Evolutionary conservation across 2,888 invertebrate genomes (phyloP).

Genomic region (Heliconius charithonia): DNA sequence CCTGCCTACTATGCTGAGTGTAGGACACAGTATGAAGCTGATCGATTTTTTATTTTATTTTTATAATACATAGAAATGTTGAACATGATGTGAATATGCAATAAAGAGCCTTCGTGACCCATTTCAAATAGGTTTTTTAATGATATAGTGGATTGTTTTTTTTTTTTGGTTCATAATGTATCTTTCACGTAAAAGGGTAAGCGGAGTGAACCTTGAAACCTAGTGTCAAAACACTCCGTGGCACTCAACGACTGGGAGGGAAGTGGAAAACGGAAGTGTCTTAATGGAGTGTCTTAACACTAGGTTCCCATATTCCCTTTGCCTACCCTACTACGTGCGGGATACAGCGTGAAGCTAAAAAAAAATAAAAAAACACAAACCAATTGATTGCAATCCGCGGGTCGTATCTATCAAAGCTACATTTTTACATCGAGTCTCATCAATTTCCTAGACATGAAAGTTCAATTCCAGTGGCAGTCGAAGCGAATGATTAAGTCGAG

Average conservation of each 20-base stretch:
- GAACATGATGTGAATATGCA: neutral
- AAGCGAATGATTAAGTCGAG: slow-evolving; percentile 51
- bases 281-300: too few relatives aligned
- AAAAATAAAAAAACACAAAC: slow-evolving; percentile 28
- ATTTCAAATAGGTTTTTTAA: too few relatives aligned
- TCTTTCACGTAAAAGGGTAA: neutral
- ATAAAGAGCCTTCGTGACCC: too few relatives aligned
- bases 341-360: neutral
- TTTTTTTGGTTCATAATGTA: neutral
- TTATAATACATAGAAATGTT: neutral
- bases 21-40: too few relatives aligned
- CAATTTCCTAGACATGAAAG: slow-evolving; percentile 51
- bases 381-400: slow-evolving; percentile 32
- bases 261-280: too few relatives aligned
- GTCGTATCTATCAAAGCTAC: slow-evolving; percentile 37
- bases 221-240: neutral
- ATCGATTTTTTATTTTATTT: too few relatives aligned
- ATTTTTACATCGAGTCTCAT: slow-evolving; percentile 48
- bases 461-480: slow-evolving; percentile 51
- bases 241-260: too few relatives aligned
- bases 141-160: too few relatives aligned
- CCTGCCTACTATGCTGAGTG: too few relatives aligned
- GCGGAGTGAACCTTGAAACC: neutral
- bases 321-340: too few relatives aligned
- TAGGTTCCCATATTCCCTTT: too few relatives aligned